phyloP scores from a whole-genome alignment of 37 sponge, comb jelly and placozoan genomes.

The Chondrilla cf. caribensis region DNA sequence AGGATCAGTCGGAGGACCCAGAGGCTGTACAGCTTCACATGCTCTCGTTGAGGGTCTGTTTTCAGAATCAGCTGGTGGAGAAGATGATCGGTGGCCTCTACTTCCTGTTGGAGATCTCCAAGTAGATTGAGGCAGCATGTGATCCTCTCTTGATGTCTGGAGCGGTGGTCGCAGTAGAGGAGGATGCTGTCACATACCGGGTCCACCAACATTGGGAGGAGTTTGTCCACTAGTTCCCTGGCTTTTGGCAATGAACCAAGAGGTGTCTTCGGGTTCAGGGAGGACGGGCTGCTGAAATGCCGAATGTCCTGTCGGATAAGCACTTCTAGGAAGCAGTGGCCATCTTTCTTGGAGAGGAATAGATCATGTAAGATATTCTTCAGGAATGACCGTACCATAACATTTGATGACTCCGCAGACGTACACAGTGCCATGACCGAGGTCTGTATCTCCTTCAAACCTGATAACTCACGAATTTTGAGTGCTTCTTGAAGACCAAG shows the following conservation, averaged over 20 bases:
- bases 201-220: constrained; percentile 31
- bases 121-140: constrained; percentile 45
- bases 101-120: constrained; percentile 67
- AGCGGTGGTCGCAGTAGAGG: constrained; percentile 74
- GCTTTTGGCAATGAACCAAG: constrained; percentile 44
- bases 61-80: constrained; percentile 46
- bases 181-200: constrained; percentile 50
- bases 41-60: constrained; percentile 57
- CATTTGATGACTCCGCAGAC: constrained; percentile 36
- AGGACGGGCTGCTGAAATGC: constrained; percentile 57
- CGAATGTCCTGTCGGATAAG: constrained; percentile 58
- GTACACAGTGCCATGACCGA: constrained; percentile 35
- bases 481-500: constrained; percentile 37
- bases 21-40: constrained; percentile 53
- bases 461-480: constrained; percentile 23
- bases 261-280: constrained; percentile 67
- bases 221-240: constrained; percentile 40
- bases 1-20: constrained; percentile 76
- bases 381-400: constrained; percentile 66
- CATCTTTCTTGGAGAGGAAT: constrained; percentile 50
- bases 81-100: constrained; percentile 60
- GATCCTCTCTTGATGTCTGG: constrained; percentile 58
- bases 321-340: constrained; percentile 36
- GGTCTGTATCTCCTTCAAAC: constrained; percentile 41
- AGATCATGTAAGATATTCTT: constrained; percentile 36